A percentile compares a stretch with the other conserved stretches of the same genome.
Conservation (phyloP, 2,113 vertebrate species). For the Mormyrus lacerda region DNA sequence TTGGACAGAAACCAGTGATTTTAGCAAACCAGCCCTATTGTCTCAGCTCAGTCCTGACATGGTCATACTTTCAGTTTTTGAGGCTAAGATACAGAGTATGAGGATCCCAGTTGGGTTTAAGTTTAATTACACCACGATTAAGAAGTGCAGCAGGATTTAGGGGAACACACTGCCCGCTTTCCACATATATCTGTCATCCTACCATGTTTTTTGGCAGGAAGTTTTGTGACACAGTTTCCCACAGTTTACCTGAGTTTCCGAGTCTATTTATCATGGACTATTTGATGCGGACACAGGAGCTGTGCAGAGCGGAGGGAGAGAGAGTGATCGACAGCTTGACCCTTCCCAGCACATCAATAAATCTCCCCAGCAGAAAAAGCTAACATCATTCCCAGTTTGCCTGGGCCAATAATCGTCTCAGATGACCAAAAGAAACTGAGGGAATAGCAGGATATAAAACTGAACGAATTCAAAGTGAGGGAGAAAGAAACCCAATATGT, state of each 20-base stretch:
- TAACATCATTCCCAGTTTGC: conserved; percentile 24
- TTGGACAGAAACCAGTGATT: neutral
- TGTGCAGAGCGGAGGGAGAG: conserved; percentile 32
- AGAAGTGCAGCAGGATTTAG: neutral
- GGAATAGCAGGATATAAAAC: neutral
- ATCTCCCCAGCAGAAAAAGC: conserved; percentile 32
- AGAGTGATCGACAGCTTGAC: conserved; percentile 13
- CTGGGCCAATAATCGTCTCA: conserved; percentile 32
- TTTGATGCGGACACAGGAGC: conserved; percentile 34
- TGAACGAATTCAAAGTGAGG: neutral
- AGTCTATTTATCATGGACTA: conserved; percentile 36
- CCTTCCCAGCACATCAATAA: conserved; percentile 29
- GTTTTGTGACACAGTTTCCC: conserved; percentile 18
- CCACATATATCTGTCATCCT: neutral
- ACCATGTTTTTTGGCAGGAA: neutral
- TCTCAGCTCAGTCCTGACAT: neutral
- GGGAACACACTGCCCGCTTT: neutral
- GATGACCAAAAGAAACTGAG: conserved; percentile 26
- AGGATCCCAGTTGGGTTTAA: neutral
- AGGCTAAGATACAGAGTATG: neutral
- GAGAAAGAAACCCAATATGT: neutral
- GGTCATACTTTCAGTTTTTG: neutral
- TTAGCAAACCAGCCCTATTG: neutral
- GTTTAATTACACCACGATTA: neutral
- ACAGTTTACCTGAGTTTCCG: conserved; percentile 14